Conservation (phyloP, 2,113 vertebrate species). For the Anser brachyrhynchus region DNA sequence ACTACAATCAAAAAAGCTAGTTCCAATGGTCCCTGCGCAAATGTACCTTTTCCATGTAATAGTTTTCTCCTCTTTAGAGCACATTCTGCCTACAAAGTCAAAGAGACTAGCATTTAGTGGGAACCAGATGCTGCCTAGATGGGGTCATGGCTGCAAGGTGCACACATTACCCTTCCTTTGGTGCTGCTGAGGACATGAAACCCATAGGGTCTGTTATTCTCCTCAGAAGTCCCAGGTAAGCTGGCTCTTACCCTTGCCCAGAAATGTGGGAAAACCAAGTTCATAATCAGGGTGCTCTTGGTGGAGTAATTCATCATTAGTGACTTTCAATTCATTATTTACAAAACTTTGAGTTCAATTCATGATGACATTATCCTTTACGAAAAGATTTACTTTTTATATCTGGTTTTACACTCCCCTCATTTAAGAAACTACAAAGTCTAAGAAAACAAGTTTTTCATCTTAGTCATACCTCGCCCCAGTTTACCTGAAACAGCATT, state of each 20-base stretch:
- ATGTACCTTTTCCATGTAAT: neutral
- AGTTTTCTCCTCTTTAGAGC: neutral
- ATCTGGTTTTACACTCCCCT: neutral
- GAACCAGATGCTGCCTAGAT: neutral
- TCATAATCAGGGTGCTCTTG: neutral
- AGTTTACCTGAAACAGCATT: neutral
- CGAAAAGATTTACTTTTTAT: neutral
- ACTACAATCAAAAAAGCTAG: neutral
- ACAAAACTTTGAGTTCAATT: neutral
- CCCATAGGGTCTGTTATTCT: fast-evolving
- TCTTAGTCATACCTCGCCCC: fast-evolving
- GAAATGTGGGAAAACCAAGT: neutral
- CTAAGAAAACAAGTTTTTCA: neutral
- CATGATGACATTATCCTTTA: neutral
- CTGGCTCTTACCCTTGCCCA: neutral
- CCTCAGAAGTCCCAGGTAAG: neutral
- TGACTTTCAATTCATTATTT: neutral
- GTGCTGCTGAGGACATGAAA: neutral
- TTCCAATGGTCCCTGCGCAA: neutral
- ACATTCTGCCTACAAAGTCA: neutral
- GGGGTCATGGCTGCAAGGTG: fast-evolving
- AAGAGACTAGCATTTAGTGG: neutral
- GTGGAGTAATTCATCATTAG: neutral
- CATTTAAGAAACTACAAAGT: neutral
- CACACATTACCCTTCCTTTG: neutral